Conservation (phyloP, 2,888 invertebrate species). For the Caenorhabditis wallacei region DNA sequence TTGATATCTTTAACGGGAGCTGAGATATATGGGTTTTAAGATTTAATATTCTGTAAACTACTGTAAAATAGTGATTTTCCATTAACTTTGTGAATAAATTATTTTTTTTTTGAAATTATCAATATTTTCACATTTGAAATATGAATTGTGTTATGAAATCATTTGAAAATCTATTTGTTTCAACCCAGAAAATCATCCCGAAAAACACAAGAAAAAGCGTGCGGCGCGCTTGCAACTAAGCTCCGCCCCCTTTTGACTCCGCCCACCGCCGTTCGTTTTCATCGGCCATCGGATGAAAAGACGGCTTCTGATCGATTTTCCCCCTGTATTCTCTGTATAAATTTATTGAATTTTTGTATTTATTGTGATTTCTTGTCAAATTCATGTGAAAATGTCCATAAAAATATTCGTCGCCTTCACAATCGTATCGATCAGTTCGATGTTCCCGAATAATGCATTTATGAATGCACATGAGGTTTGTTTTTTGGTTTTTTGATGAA, state of each 20-base stretch:
- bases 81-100: no score
- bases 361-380: background rate
- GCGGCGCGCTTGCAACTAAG: background rate
- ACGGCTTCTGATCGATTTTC: background rate
- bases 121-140: no score
- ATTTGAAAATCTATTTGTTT: no score
- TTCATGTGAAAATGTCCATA: constrained; percentile 30
- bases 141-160: no score
- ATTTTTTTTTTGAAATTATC: no score
- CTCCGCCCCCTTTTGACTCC: background rate
- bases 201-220: background rate
- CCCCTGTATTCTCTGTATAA: background rate
- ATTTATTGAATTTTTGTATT: background rate
- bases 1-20: no score
- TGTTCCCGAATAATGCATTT: constrained; percentile 75
- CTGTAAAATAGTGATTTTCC: no score
- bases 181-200: background rate
- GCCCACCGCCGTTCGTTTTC: background rate
- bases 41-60: no score
- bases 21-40: no score
- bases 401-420: constrained; percentile 70
- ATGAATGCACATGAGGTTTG: constrained; percentile 76
- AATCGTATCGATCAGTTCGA: constrained; percentile 71
- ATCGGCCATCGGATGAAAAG: background rate
- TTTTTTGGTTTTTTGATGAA: background rate